Evolutionary conservation across 2,113 vertebrate species (phyloP), one percentile per base, ranked within the genome.

Genomic region (Chlorodrepanis virens): DNA sequence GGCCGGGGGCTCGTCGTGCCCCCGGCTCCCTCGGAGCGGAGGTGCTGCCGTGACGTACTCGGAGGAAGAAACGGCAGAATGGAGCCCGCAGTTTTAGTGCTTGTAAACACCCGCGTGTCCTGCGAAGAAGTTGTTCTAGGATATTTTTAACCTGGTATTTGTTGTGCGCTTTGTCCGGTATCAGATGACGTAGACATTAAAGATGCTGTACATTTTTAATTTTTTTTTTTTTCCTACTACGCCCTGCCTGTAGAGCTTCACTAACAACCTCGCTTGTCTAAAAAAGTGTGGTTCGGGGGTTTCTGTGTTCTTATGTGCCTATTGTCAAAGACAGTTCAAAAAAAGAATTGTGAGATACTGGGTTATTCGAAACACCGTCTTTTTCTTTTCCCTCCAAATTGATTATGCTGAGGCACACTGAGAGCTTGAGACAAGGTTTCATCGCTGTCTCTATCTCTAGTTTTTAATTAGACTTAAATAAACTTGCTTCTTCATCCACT

Each of bases 71-170:
- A 60, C 15, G 53, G 70, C 61, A 35, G 60, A 33, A 35, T 6
- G 6, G 6, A 28, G n/a, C 63, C 0, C 25, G 11, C 14, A 14
- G 31, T 24, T 71, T 9, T 29, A n/a, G 24, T n/a, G 68, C 52
- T 28, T 40, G 60, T 13, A 5, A 59, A 49, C 89, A 35, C 23
- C 39, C 21, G 1, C 15, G 25, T 65, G 39, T 42, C 53, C 60
- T 9, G 21, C 24, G 42, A 33, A 31, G 21, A 24, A 22, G 23
- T 84, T 71, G 23, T 11, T 54, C 57, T 5, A 5, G 49, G 75
- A 2, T 90, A 20, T 82, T 95, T 95, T 87, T 90, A 83, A 50
- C 59, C 28, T 64, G 72, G 29, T 63, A 1, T 81, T 84, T 94
- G 81, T 57, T 39, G 20, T 39, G 52, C 54, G 82, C 28, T 37